These are phyloP conservation scores for Pholis gunnellus DNA, from an alignment of 2,113 vertebrate genomes.

Conservation along the genomic window DNA sequence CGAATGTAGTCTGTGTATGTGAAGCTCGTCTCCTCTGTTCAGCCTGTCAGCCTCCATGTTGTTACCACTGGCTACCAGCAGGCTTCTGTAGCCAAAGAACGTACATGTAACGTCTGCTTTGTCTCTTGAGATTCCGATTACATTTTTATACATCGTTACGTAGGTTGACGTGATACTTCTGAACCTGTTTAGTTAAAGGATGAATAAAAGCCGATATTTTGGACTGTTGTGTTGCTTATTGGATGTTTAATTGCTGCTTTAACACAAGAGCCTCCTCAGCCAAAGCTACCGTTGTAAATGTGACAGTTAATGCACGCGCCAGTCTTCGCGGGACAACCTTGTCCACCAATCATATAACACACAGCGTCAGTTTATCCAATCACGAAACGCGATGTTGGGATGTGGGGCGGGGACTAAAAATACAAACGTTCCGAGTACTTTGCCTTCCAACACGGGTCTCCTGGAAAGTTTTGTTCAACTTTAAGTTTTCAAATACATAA, in stretches of 20 bases:
- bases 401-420: slow-evolving; percentile 51
- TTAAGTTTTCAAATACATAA: not conserved
- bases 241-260: not conserved
- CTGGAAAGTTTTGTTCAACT: not conserved
- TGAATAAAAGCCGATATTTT: slow-evolving; percentile 77
- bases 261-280: not conserved
- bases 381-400: slow-evolving; percentile 35
- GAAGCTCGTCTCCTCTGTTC: slow-evolving; percentile 78
- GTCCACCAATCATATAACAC: slow-evolving; percentile 61
- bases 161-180: slow-evolving; percentile 58
- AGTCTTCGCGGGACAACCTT: slow-evolving; percentile 49
- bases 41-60: slow-evolving; percentile 82
- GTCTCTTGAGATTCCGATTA: slow-evolving; percentile 57
- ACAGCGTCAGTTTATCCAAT: slow-evolving; percentile 67
- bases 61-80: slow-evolving; percentile 80
- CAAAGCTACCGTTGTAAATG: not conserved
- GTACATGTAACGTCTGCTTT: slow-evolving; percentile 71
- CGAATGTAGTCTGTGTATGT: slow-evolving; percentile 64
- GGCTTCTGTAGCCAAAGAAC: slow-evolving; percentile 94
- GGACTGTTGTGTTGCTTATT: not conserved
- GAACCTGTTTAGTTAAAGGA: slow-evolving; percentile 67
- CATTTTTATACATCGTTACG: slow-evolving; percentile 67
- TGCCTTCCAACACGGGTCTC: not conserved
- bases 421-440: slow-evolving; percentile 46
- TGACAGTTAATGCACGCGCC: slow-evolving; percentile 49